Base-by-base conservation (phyloP, 2,797 vertebrate species). In the Sebastes iracundus region DNA sequence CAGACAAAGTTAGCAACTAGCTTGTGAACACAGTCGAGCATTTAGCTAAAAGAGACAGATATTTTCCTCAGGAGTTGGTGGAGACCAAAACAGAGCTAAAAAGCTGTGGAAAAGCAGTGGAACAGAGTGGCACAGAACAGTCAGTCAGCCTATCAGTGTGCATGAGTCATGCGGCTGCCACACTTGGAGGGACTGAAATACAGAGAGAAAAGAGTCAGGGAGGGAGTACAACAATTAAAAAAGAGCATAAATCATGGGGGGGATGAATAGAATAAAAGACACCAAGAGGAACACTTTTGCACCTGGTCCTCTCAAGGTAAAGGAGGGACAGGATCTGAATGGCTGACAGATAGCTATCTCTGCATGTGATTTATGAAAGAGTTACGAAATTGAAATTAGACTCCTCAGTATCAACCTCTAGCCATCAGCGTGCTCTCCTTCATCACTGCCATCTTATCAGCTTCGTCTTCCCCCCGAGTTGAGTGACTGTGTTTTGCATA, bases 401-500 rank as follows among this genome's bases (percentile, higher is more conserved):
- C 46, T 42, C 72, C 18, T 76, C 68, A 8, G 67, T 22, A 79
- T 89, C 77, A 86, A 81, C 80, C 81, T 61, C 25, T 2, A 64
- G 59, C 76, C 75, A 68, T 86, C 78, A 35, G 68, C 2, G 9
- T 0, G 9, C 80, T 72, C 68, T 80, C 83, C 58, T 85, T 85
- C 71, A 82, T 91, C 92, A 56, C 75, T n/a, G 58, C 82, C 80
- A 67, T 83, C 87, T 79, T 81, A 77, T 92, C 92, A 80, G 82
- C 81, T 70, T 72, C 28, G 67, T 81, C 80, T 79, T 46, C 55
- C 58, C 5, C 7, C 70, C n/a, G 72, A 64, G 62, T 25, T 55
- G 70, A 75, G 59, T 56, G 75, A 72, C 81, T 60, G 72, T 23
- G 69, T 72, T 93, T 94, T 95, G 92, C 92, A 95, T 92, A 88